phyloP scores from a whole-genome alignment of 2,113 vertebrate genomes.

The Grantiella picta region DNA sequence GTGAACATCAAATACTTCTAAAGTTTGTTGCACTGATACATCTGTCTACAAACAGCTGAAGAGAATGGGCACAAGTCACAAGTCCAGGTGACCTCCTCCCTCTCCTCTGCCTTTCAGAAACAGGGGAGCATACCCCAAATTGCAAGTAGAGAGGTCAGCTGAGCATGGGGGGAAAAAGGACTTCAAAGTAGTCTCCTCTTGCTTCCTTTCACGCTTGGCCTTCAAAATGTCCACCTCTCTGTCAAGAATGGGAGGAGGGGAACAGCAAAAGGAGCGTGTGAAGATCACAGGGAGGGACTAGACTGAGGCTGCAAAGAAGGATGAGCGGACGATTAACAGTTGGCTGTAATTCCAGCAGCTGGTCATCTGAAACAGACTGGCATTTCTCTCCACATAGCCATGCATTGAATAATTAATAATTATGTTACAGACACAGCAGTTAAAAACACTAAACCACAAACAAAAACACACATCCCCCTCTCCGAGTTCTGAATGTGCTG shows the following conservation, averaged over 20 bases:
- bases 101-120: neutral
- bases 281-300: neutral
- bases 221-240: neutral
- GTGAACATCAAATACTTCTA: neutral
- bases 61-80: neutral
- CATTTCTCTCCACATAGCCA: neutral
- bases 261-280: neutral
- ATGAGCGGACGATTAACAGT: neutral
- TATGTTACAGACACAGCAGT: neutral
- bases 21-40: neutral
- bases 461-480: accelerated
- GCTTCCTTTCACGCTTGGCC: neutral
- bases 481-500: neutral
- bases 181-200: neutral
- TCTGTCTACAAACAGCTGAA: neutral
- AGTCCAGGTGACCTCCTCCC: neutral
- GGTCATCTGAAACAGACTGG: neutral
- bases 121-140: neutral
- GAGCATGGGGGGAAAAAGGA: neutral
- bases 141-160: neutral
- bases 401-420: neutral
- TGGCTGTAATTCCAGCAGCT: neutral
- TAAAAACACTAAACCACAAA: neutral
- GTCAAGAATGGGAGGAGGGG: neutral
- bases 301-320: neutral